Base-by-base conservation (phyloP, 2,113 vertebrate species). In the Poeciliopsis turrubarensis region DNA sequence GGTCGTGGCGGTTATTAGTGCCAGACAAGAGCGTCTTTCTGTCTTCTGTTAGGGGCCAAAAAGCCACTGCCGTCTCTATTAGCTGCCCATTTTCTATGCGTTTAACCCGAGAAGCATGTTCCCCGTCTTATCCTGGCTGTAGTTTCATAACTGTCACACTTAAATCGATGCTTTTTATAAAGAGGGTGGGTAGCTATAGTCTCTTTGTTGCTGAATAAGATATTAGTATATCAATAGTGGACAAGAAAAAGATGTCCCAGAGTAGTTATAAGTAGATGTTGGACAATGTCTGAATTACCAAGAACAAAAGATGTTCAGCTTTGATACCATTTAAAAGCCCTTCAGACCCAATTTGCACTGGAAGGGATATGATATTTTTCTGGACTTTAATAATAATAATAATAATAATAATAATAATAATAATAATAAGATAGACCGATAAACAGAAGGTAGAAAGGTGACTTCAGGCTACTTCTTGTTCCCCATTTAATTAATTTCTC, bases 1-100 rank as follows among this genome's bases (percentile, higher is more conserved):
- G 89, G 92, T 92, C 70, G 65, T 27, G 2, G 65, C 72, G 65
- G 80, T 87, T 80, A 87, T 90, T 87, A 88, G 84, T 64, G 72
- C 27, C 75, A 78, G 87, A 89, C 83, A 84, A 27, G 57, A 84
- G 66, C 63, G 32, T 77, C 75, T 37, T 61, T 68, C 73, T 89
- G 87, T 80, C 76, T 78, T 82, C 70, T 84, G 77, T 86, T 79
- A 68, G 74, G 64, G 82, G 76, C 70, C 80, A 82, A 71, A 65
- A 77, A 67, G 74, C 70, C 12, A 65, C 80, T 78, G 62, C 63
- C 72, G 83, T 81, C 82, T 85, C 79, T 64, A 78, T 78, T 82
- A 82, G 76, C 77, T 71, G 69, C 72, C 71, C 26, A 67, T 47
- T 87, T 86, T 57, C 44, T 82, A 75, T 66, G 73, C 69, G 65